Percentiles rank a stretch among this genome's conserved stretches.
Evolutionary conservation across 1,140 invertebrate species (phyloP).

Genomic region (Hyles euphorbiae): DNA sequence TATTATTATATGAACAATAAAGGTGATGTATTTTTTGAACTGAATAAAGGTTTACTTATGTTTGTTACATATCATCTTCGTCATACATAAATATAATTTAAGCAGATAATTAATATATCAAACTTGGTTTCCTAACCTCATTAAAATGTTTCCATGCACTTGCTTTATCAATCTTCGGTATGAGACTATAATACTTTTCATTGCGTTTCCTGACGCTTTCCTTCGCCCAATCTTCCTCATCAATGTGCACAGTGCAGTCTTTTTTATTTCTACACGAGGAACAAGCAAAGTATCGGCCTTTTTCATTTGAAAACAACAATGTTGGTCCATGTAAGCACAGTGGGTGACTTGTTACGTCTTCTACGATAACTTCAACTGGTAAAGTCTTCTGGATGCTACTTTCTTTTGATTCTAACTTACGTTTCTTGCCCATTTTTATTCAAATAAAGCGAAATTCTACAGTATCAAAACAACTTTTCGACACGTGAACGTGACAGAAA

Average conservation of each 20-base stretch:
- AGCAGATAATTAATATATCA: not conserved
- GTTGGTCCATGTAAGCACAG: constrained; percentile 81
- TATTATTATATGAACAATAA: too few species aligned
- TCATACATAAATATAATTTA: not conserved
- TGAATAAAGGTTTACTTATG: too few species aligned
- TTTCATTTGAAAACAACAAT: constrained; percentile 79
- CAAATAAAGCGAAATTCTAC: not conserved
- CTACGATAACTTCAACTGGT: constrained; percentile 60
- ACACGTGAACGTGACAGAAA: not conserved
- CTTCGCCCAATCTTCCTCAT: constrained; percentile 73
- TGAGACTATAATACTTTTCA: constrained; percentile 70
- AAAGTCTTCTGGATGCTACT: constrained; percentile 22
- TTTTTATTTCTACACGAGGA: constrained; percentile 89
- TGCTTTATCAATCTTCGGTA: constrained; percentile 64
- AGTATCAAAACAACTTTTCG: not conserved
- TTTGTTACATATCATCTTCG: not conserved
- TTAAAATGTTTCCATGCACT: constrained; percentile 75
- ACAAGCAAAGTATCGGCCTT: constrained; percentile 83
- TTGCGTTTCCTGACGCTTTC: constrained; percentile 67
- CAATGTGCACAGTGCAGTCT: constrained; percentile 81
- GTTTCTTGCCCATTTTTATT: constrained; percentile 46
- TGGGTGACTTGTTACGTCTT: constrained; percentile 71
- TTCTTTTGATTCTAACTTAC: constrained; percentile 36
- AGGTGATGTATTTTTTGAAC: too few species aligned
- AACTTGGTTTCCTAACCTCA: constrained; percentile 39